Evolutionary conservation across 1,140 invertebrate genomes (phyloP).

Genomic region (Orchesella cincta): DNA sequence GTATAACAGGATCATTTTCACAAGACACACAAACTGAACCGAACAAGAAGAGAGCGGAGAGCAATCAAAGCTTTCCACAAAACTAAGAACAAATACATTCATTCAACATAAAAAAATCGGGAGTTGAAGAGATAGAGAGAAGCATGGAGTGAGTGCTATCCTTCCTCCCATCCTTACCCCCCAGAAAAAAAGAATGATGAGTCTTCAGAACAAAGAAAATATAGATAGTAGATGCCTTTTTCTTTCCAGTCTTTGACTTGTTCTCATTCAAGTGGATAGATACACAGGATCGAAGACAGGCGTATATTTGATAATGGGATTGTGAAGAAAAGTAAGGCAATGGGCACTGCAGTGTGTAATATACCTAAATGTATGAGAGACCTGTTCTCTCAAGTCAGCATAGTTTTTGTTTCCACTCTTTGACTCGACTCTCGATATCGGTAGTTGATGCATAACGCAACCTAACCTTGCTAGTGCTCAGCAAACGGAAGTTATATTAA

Average conservation of each 20-base stretch:
- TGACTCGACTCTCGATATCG: no score
- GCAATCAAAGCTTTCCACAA: constrained; percentile 14
- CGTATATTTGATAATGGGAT: constrained; percentile 25
- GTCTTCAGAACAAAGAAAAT: constrained; percentile 12
- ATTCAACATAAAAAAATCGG: not conserved
- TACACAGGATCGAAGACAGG: constrained; percentile 10
- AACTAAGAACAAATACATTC: not conserved
- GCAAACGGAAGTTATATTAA: constrained; percentile 22
- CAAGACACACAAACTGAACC: not conserved
- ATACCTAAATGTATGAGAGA: no score
- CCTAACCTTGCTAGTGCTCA: no score
- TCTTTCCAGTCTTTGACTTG: constrained; percentile 8
- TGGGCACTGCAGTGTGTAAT: no score
- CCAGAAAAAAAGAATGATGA: not conserved
- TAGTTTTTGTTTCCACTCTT: no score
- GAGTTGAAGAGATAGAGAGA: not conserved
- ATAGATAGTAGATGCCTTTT: not conserved
- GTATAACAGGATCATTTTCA: not conserved
- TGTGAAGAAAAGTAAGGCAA: constrained; percentile 20
- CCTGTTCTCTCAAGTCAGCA: no score
- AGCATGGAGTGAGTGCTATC: no score
- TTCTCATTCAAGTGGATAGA: constrained; percentile 16
- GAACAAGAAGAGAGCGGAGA: not conserved
- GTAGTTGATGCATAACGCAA: no score
- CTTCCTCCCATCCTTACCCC: no score